Evolutionary conservation across 2,797 vertebrate species (phyloP), one percentile per base, ranked within the genome.

Genomic region (Cyprinella venusta): DNA sequence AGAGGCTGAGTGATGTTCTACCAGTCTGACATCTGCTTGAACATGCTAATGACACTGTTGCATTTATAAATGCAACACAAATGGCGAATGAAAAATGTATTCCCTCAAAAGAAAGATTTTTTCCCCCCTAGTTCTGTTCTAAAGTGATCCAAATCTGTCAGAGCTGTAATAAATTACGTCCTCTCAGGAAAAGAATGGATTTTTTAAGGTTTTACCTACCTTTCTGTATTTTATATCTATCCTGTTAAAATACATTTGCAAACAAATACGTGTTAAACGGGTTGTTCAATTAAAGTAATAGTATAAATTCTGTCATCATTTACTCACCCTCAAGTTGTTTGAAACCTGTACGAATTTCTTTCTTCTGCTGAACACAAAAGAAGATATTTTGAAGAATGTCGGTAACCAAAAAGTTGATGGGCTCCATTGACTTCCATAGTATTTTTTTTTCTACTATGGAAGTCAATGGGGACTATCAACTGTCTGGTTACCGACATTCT

Each of bases 1-100:
- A 87, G 87, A 71, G 78, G 76, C 70, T 91, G 89, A 91, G 81
- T 88, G 86, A 90, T 91, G 90, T 88, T 85, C 82, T 84, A 86
- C 85, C 78, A 83, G 83, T 86, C 77, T 84, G 85, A 79, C 83
- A 65, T 74, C 75, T 80, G 80, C 54, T 82, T 84, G 84, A 88
- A 88, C 88, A 89, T 84, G 71, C 24, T 77, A 82, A 88, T 83
- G 87, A 88, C 84, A 79, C 71, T 72, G 84, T 87, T 84, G 86
- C 79, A 87, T 87, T 89, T 86, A 79, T 81, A 87, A 89, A 88
- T 86, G 83, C 52, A 83, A 80, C 75, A 65, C 33, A 71, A 85
- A 84, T 48, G 76, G 48, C 68, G 82, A 82, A 85, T 83, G 79
- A 86, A 83, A 88, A 84, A 86, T 77, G 61, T 64, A 77, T 56